phyloP scores from a whole-genome alignment of 2,113 vertebrate species.

The Elaphurus davidianus region DNA sequence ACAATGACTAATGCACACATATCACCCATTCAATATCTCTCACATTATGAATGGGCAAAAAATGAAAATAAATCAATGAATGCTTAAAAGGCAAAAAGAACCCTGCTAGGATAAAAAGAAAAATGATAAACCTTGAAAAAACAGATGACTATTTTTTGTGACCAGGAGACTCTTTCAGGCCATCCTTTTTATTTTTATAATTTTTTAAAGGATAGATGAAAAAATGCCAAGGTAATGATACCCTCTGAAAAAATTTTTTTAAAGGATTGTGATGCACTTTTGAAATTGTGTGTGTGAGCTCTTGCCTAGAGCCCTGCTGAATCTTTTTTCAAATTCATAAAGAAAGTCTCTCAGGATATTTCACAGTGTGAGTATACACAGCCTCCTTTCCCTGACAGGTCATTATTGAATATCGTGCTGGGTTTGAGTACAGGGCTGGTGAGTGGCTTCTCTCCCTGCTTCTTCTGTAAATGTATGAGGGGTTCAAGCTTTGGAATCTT shows the following conservation, averaged over 20 bases:
- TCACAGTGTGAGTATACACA: constrained; percentile 77
- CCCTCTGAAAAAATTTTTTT: neutral
- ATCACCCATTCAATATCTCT: neutral
- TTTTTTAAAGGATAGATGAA: constrained; percentile 67
- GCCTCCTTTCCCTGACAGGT: constrained; percentile 87
- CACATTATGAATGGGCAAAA: constrained; percentile 50
- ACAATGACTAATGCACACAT: neutral
- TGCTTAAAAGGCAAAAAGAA: constrained; percentile 60
- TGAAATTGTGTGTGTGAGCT: constrained; percentile 81
- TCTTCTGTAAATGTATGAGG: constrained; percentile 56
- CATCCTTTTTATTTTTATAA: constrained; percentile 63
- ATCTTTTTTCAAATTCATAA: constrained; percentile 86
- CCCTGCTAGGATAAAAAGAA: constrained; percentile 45
- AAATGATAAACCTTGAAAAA: constrained; percentile 19
- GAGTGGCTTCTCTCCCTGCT: constrained; percentile 52
- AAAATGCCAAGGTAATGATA: constrained; percentile 47
- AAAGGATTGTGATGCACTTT: constrained; percentile 69
- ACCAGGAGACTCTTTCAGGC: constrained; percentile 17
- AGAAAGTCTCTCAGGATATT: constrained; percentile 85
- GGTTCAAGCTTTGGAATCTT: constrained; percentile 65
- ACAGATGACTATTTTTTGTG: constrained; percentile 12
- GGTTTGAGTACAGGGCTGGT: constrained; percentile 49
- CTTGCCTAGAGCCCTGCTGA: constrained; percentile 77
- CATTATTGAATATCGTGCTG: constrained; percentile 88
- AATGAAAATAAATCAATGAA: constrained; percentile 52